These are phyloP conservation scores for Pteropus alecto DNA, from an alignment of 2,113 vertebrate species.

Conservation along the genomic window DNA sequence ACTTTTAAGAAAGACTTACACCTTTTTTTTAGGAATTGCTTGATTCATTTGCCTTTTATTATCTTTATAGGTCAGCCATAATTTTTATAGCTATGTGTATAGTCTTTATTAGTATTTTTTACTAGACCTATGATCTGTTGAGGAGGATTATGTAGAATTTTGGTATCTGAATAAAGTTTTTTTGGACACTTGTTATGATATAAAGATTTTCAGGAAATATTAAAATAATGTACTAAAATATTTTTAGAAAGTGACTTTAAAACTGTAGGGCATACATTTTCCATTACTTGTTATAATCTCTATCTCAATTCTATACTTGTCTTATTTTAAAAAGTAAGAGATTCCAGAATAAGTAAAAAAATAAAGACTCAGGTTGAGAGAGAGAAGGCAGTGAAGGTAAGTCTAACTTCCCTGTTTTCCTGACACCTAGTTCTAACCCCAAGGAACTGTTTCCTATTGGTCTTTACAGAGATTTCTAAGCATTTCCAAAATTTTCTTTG, in stretches of 20 bases:
- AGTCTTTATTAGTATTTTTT: background rate
- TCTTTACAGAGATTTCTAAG: background rate
- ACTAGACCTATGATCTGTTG: background rate
- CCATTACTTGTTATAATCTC: background rate
- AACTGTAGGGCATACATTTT: background rate
- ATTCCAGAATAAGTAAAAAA: background rate
- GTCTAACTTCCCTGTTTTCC: background rate
- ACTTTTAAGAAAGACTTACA: background rate
- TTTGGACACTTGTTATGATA: background rate
- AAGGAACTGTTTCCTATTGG: background rate
- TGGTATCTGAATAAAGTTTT: background rate
- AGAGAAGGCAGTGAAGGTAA: background rate
- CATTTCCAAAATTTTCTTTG: background rate
- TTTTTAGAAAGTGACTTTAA: background rate
- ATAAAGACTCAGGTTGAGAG: background rate
- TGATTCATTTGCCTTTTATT: background rate
- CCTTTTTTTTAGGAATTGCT: background rate
- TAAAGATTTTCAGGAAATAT: background rate
- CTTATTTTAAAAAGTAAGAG: constrained; percentile 1
- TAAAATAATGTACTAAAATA: background rate
- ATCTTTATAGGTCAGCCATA: background rate
- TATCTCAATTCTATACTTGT: background rate
- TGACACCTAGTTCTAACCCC: background rate
- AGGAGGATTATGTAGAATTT: background rate
- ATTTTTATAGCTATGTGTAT: background rate